phyloP scores from a whole-genome alignment of 2,888 invertebrate genomes.

The Clunio marinus region DNA sequence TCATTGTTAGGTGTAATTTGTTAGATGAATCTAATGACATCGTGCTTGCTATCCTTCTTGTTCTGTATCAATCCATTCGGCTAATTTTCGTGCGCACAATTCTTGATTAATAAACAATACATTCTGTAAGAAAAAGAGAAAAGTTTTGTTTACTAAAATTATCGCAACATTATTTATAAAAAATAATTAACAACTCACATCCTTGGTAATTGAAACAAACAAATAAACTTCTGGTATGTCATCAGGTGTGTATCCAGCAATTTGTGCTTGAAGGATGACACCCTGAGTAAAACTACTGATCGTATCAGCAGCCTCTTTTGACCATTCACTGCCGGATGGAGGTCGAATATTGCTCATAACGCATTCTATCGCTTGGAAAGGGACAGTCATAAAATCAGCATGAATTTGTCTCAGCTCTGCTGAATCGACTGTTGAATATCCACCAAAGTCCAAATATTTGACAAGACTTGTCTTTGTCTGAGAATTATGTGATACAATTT shows the following conservation, averaged over 20 bases:
- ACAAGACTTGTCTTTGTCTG: slow-evolving; percentile 71
- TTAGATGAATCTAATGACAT: background rate
- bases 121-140: slow-evolving; percentile 56
- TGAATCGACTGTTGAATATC: slow-evolving; percentile 75
- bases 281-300: slow-evolving; percentile 77
- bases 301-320: slow-evolving; percentile 69
- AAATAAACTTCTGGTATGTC: slow-evolving; percentile 76
- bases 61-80: slow-evolving; percentile 59
- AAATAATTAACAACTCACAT: slow-evolving; percentile 55
- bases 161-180: background rate
- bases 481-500: slow-evolving; percentile 67
- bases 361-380: slow-evolving; percentile 97
- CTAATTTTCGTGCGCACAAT: slow-evolving; percentile 77
- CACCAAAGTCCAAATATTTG: slow-evolving; percentile 92
- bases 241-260: slow-evolving; percentile 72
- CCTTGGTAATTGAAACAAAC: slow-evolving; percentile 68
- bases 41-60: slow-evolving; percentile 6
- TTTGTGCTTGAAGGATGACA: slow-evolving; percentile 81
- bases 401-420: slow-evolving; percentile 84
- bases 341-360: slow-evolving; percentile 85
- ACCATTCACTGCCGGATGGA: slow-evolving; percentile 66
- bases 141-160: slow-evolving; percentile 38
- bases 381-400: slow-evolving; percentile 87
- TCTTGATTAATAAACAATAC: slow-evolving; percentile 82
- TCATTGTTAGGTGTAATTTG: slow-evolving; percentile 18